Evolutionary conservation across 1,140 invertebrate species (phyloP).

Genomic region (Solenopsis fugax): DNA sequence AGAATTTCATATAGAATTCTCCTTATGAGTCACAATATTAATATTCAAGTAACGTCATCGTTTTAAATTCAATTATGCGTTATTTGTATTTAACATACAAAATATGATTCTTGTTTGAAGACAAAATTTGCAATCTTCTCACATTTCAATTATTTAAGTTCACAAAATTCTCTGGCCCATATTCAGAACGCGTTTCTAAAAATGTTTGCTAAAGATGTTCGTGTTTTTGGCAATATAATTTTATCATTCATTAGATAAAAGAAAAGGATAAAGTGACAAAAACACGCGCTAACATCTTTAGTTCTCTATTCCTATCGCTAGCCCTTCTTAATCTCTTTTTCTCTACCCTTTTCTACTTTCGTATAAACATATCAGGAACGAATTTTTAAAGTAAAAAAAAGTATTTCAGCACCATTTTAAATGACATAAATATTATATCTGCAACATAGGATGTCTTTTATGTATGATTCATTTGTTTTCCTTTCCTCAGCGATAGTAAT

Average conservation of each 20-base stretch:
- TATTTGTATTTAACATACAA: constrained; percentile 19
- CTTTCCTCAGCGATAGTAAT: background rate
- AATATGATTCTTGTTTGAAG: background rate
- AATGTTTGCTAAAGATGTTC: too few species aligned
- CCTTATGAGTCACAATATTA: constrained; percentile 39
- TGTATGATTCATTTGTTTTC: background rate
- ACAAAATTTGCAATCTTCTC: background rate
- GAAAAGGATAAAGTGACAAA: too few species aligned
- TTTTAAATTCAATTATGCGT: background rate
- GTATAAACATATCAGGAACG: background rate
- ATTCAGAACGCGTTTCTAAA: too few species aligned
- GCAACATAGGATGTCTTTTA: background rate
- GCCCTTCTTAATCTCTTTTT: background rate
- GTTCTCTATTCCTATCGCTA: background rate
- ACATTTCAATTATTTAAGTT: background rate
- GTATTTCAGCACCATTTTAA: background rate
- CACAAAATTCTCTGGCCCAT: background rate
- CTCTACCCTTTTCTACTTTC: background rate
- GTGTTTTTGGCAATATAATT: too few species aligned
- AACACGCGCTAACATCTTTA: too few species aligned
- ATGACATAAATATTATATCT: background rate
- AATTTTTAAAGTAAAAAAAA: background rate
- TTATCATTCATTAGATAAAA: too few species aligned
- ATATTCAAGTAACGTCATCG: constrained; percentile 14
- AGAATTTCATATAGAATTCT: constrained; percentile 18